phyloP scores from a whole-genome alignment of 2,113 vertebrate species.

The Anolis carolinensis region DNA sequence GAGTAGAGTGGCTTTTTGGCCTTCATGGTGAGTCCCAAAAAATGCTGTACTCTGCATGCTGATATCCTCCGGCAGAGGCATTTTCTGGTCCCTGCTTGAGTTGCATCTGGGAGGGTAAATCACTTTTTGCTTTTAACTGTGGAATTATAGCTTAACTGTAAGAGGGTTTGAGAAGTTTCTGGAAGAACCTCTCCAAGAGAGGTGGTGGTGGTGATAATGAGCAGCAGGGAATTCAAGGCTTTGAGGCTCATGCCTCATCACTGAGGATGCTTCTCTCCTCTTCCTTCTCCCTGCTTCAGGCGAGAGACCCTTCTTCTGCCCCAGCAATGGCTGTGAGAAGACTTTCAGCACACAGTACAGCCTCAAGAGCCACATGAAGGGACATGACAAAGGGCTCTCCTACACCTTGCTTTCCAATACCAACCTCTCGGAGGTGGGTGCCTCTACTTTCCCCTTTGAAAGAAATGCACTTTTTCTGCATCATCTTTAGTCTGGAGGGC shows the following conservation, averaged over 20 bases:
- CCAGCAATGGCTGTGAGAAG: conserved; percentile 96
- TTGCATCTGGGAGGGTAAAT: neutral
- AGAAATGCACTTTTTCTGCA: neutral
- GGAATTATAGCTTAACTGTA: neutral
- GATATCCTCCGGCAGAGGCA: neutral
- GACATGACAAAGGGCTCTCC: conserved; percentile 89
- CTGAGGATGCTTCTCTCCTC: neutral
- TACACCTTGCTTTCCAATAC: conserved; percentile 83
- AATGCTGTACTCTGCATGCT: neutral
- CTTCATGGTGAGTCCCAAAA: neutral
- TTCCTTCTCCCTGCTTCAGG: conserved; percentile 74
- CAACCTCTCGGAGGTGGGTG: conserved; percentile 87
- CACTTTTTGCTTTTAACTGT: neutral
- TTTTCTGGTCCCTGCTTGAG: neutral
- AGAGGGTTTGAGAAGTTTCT: neutral
- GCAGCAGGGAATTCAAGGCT: neutral
- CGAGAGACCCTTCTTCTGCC: conserved; percentile 96
- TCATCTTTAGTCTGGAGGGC: neutral
- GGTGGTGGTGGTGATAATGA: neutral
- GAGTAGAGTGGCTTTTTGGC: too few relatives aligned
- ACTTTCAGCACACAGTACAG: conserved; percentile 97
- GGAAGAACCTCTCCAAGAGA: neutral
- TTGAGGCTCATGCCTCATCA: conserved; percentile 29
- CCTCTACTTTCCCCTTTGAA: neutral
- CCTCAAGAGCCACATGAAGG: conserved; percentile 96